Conservation (phyloP, 2,797 vertebrate genomes). For the Gobionotothen gibberifrons region DNA sequence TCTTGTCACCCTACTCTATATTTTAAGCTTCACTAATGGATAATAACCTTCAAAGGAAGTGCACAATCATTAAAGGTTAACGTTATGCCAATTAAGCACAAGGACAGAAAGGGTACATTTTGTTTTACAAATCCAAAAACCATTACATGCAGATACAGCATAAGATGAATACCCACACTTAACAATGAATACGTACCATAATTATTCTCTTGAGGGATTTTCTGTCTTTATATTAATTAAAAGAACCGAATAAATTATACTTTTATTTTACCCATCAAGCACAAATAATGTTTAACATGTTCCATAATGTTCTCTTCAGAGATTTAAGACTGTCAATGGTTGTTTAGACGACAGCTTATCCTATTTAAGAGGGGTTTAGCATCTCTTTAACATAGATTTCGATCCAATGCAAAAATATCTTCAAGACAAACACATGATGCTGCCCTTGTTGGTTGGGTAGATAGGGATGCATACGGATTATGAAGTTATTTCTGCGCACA, state of each 20-base stretch:
- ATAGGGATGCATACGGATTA: neutral
- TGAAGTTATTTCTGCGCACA: constrained; percentile 17
- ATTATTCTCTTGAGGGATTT: constrained; percentile 4
- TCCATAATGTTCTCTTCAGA: constrained; percentile 1
- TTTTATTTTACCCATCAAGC: neutral
- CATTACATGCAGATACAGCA: neutral
- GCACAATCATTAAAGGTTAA: constrained; percentile 9
- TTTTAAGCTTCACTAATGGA: constrained; percentile 24
- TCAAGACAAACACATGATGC: constrained; percentile 33
- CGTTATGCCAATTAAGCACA: constrained; percentile 9
- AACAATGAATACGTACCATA: neutral
- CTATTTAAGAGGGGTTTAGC: constrained; percentile 32
- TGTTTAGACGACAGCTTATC: constrained; percentile 27
- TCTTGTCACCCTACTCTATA: neutral
- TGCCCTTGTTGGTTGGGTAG: constrained; percentile 5
- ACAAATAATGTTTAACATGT: constrained; percentile 14
- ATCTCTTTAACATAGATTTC: constrained; percentile 32
- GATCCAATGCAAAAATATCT: constrained; percentile 29
- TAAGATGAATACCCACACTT: neutral
- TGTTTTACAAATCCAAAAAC: constrained; percentile 3
- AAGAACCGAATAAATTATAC: too few relatives aligned
- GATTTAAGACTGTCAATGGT: constrained; percentile 15
- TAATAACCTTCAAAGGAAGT: constrained; percentile 13
- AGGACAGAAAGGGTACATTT: neutral
- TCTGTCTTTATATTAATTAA: too few relatives aligned